Evolutionary conservation across 2,113 vertebrate species (phyloP), one percentile per base, ranked within the genome.

Genomic region (Scytalopus superciliaris): DNA sequence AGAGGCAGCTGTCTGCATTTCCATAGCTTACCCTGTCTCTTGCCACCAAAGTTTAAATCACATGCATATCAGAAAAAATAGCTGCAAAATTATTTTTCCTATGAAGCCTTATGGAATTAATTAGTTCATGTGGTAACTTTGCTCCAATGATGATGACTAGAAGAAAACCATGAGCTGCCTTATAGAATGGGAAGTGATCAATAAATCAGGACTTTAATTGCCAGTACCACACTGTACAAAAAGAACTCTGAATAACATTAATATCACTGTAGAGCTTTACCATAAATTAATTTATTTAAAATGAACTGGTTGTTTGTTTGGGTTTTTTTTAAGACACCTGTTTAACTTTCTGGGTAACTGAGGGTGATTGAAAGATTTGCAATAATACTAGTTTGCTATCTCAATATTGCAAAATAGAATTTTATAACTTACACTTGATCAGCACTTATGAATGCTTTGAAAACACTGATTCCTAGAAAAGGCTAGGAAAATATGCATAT

Each of bases 1-100:
- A 55, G 75, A 92, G 30, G 89, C 86, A 90, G 79, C 95, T 92
- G 91, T 33, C 77, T 86, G 59, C 59, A 84, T 95, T 95, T 97
- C 83, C 83, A 74, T 92, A 84, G 83, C 89, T 70, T 47, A 69
- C 24, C 25, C 53, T 85, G 62, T 40, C 57, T 92, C 73, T 92
- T 62, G 47, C 76, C 55, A 88, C 35, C 56, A 81, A 39, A 75
- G 57, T 70, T 88, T 66, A 73, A 80, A 91, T 53, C 79, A 52
- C 44, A 27, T 7, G 21, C 0, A 0, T 57, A 90, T 50, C 72
- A 57, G 63, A 56, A 92, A 87, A 87, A 90, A 79, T 4, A 93
- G 53, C 57, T 56, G 62, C 44, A 93, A 75, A 75, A 78, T 68
- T 47, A 60, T 77, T 92, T 93, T 53, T 86, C 35, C 35, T 81